phyloP scores from a whole-genome alignment of 2,113 vertebrate species.

The Dipodomys stephensi region DNA sequence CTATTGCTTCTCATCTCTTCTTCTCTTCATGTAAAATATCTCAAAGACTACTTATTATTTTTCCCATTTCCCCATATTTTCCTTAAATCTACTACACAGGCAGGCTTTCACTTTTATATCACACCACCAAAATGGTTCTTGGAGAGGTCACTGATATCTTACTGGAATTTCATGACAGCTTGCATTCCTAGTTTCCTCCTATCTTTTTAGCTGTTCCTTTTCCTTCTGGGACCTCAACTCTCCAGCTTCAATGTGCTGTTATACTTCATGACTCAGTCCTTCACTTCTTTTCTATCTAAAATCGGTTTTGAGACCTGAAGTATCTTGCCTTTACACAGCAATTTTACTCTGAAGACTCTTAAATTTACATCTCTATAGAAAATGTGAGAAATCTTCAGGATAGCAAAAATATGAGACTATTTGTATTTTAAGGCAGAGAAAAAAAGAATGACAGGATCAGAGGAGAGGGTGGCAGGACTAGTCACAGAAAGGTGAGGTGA shows the following conservation, averaged over 20 bases:
- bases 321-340: neutral
- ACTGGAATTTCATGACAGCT: neutral
- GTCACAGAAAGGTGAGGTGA: neutral
- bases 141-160: neutral
- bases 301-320: neutral
- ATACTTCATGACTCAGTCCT: neutral
- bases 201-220: neutral
- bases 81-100: neutral
- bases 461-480: neutral
- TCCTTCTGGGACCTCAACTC: neutral
- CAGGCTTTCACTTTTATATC: neutral
- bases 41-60: neutral
- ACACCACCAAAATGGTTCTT: neutral
- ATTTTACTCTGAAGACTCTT: neutral
- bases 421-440: neutral
- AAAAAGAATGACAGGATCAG: neutral
- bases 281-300: neutral
- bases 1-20: neutral
- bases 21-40: neutral
- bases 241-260: neutral
- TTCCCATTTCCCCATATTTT: neutral
- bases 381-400: neutral
- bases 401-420: neutral
- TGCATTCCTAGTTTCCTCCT: neutral
- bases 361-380: neutral